Evolutionary conservation across 2,113 vertebrate species (phyloP), one percentile per base, ranked within the genome.

Genomic region (Cynopterus brachyotis): DNA sequence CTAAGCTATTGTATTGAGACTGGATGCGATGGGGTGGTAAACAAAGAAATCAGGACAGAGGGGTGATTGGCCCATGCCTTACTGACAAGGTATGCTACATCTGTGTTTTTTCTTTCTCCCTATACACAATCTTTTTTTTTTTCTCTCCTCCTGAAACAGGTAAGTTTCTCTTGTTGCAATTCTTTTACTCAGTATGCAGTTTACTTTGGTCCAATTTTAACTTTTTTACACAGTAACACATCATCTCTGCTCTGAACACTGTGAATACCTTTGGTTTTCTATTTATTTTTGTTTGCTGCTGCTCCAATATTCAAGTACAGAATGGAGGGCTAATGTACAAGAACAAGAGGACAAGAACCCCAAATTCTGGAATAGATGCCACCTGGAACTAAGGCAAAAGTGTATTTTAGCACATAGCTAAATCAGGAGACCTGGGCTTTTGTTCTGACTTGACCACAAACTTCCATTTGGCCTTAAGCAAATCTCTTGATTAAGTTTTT

Each of bases 131-230:
- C 3, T 89, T 94, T 32, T 96, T 96, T 84, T 60, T 85, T 32
- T 82, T 37, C 24, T 50, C 26, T 0, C 12, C 35, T 0, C 40
- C 24, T 70, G 15, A 37, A 96, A 91, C 40, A 97, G 82, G 69
- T 89, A 90, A 93, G 96, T 81, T 78, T 92, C 17, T 19, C 57
- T n/a, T 42, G 16, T 67, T 69, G 78, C 30, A 19, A 69, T 80
- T 94, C 53, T 22, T 94, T 55, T 94, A 37, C 24, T 86, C 28
- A 30, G 76, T 30, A 70, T 42, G 26, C 42, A 86, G 28, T 93
- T 95, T 95, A 92, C 70, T 95, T 93, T 95, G 59, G 87, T 95
- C 93, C 35, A 75, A 47, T 82, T 97, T 60, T 53, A 94, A 57
- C 92, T 90, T 89, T 59, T 92, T 96, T 32, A 95, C 94, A 40